Evolutionary conservation across 2,113 vertebrate genomes (phyloP).

Genomic region (Patagioenas fasciata): DNA sequence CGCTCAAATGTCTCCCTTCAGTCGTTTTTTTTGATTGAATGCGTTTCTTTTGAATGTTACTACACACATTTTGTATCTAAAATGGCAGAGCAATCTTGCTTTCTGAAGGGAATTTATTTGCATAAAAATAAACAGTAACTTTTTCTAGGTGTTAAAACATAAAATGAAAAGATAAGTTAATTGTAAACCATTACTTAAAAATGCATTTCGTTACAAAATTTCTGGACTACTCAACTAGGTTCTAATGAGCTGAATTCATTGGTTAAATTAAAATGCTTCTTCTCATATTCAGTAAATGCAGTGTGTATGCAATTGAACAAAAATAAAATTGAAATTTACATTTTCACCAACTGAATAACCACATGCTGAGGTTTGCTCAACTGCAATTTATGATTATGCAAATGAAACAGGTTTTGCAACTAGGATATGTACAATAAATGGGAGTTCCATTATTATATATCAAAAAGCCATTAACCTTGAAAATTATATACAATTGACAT

Average conservation of each 20-base stretch:
- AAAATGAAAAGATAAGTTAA: neutral
- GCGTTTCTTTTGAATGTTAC: neutral
- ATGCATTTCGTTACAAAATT: neutral
- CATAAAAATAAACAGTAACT: neutral
- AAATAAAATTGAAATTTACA: conserved; percentile 74
- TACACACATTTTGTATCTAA: neutral
- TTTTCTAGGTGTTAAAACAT: conserved; percentile 12
- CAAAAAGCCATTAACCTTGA: conserved; percentile 74
- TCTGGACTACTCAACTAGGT: conserved; percentile 22
- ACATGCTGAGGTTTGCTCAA: conserved; percentile 69
- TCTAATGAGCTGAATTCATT: conserved; percentile 60
- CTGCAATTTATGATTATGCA: conserved; percentile 77
- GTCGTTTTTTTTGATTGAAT: neutral
- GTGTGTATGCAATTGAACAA: conserved; percentile 56
- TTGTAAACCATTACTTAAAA: conserved; percentile 1
- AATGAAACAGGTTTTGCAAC: conserved; percentile 69
- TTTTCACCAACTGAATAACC: conserved; percentile 72
- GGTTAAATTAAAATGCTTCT: conserved; percentile 73
- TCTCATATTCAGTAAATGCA: conserved; percentile 55
- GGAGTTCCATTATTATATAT: conserved; percentile 67
- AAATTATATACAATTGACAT: conserved; percentile 66
- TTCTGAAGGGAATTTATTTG: neutral
- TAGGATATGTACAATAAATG: conserved; percentile 65
- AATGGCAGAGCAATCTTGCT: neutral
- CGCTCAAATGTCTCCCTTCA: neutral